Evolutionary conservation across 2,888 invertebrate species (phyloP), one percentile per base, ranked within the genome.

Genomic region (Scaptodrosophila latifasciaeformis): DNA sequence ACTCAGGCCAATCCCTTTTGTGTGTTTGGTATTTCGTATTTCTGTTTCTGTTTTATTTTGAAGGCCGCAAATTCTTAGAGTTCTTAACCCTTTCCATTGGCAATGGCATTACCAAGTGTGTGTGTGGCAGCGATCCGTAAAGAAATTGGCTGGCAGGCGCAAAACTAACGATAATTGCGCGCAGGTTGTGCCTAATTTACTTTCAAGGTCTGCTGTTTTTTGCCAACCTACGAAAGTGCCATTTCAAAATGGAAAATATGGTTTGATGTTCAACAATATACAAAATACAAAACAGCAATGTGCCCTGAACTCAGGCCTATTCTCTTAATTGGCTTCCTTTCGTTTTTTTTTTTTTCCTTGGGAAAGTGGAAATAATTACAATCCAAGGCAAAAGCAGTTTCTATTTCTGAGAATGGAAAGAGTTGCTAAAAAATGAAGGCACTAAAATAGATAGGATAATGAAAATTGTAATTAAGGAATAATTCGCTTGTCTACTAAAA

Each of bases 131-230:
- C n/a, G n/a, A 39, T 49, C 59, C 31, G 31, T 31, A 7, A 24
- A 24, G 24, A 40, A 21, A 31, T 31, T 40, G 44, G 54, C 40
- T 39, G 59, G 59, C 49, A 54, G 17, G 50, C 37, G 30, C 29
- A 57, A 21, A 69, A 81, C 76, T 81, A 74, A 74, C 65, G 81
- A 81, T 74, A 81, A 74, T 81, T 79, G 76, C 62, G 54, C 54
- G 76, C 81, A 74, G 71, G 72, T 81, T 74, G 60, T 71, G 72
- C 80, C 65, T 67, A 72, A 74, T 74, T 74, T 74, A 56, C 59
- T 60, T 74, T 74, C 72, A 74, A 74, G 72, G 72, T 79, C 68
- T 67, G 62, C 46, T 71, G 72, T 72, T 74, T 53, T 66, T 63
- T 55, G 67, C 59, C 62, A 62, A 55, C 67, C 63, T 65, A 59